These are phyloP conservation scores for Lathamus discolor DNA, from an alignment of 2,113 vertebrate species.

Conservation along the genomic window DNA sequence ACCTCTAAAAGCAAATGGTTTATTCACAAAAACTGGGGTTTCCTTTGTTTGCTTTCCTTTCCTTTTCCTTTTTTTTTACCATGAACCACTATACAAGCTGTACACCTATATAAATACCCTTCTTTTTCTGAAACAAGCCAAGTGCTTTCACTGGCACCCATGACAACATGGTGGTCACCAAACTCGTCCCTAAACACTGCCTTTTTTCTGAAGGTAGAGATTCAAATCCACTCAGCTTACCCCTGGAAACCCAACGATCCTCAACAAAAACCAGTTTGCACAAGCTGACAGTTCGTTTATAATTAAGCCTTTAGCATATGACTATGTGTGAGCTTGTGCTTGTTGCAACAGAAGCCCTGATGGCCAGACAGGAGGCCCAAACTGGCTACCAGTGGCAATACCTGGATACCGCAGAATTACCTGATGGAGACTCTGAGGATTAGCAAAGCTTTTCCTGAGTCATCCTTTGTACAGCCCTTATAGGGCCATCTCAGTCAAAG, in stretches of 20 bases:
- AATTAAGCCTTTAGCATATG: conserved; percentile 15
- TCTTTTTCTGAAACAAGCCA: neutral
- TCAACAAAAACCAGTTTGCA: conserved; percentile 10
- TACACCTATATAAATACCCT: neutral
- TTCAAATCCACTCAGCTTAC: neutral
- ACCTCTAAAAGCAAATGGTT: neutral
- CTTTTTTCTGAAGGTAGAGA: conserved; percentile 25
- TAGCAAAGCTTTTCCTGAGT: conserved; percentile 26
- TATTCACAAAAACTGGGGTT: neutral
- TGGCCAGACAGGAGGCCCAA: neutral
- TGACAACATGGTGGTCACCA: neutral
- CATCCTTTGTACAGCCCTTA: neutral
- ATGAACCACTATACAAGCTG: neutral
- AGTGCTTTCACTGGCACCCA: neutral
- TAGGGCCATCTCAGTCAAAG: neutral
- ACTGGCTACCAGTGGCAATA: neutral
- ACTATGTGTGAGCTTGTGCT: neutral
- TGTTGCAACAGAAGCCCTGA: neutral
- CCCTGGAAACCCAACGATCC: neutral
- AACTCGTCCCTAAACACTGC: neutral
- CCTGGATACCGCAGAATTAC: neutral
- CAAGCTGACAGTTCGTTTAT: neutral
- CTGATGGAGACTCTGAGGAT: neutral
- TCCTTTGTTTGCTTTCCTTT: neutral
- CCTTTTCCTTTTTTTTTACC: neutral